A percentile compares a stretch with the other conserved stretches of the same genome.
These are phyloP conservation scores for Salvelinus fontinalis DNA, from an alignment of 2,113 vertebrate species.

Conservation along the genomic window DNA sequence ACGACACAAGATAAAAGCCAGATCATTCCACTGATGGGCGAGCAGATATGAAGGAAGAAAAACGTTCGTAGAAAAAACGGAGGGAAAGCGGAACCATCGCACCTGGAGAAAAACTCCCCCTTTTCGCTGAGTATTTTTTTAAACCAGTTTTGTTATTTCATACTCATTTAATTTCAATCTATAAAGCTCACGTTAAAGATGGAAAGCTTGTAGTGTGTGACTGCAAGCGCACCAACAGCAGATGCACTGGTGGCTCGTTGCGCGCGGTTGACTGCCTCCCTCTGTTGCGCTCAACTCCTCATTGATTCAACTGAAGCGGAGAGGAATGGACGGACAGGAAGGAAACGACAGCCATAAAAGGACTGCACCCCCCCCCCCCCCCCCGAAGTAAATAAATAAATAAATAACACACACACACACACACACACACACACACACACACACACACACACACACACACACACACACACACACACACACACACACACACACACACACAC, in stretches of 20 bases:
- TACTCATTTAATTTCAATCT: background rate
- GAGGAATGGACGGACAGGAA: too few relatives aligned
- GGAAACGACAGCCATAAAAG: too few relatives aligned
- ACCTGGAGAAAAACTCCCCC: background rate
- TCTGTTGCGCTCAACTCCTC: slow-evolving; percentile 20
- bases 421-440: too few relatives aligned
- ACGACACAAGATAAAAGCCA: slow-evolving; percentile 48
- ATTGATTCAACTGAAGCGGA: too few relatives aligned
- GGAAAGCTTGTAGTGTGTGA: background rate
- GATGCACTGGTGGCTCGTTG: background rate
- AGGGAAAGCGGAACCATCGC: background rate
- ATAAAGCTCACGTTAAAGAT: background rate
- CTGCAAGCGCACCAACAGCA: background rate
- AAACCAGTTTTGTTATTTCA: background rate
- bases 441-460: too few relatives aligned
- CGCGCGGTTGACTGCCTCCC: slow-evolving; percentile 15
- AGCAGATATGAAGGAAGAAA: background rate
- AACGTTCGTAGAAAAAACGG: background rate
- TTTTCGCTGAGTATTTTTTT: background rate
- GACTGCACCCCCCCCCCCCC: too few relatives aligned
- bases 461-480: too few relatives aligned
- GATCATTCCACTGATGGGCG: slow-evolving; percentile 64
- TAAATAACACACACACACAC: too few relatives aligned
- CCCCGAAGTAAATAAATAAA: too few relatives aligned
- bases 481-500: too few relatives aligned